Evolutionary conservation across 2,797 vertebrate genomes (phyloP).

Genomic region (Malurus leucopterus): DNA sequence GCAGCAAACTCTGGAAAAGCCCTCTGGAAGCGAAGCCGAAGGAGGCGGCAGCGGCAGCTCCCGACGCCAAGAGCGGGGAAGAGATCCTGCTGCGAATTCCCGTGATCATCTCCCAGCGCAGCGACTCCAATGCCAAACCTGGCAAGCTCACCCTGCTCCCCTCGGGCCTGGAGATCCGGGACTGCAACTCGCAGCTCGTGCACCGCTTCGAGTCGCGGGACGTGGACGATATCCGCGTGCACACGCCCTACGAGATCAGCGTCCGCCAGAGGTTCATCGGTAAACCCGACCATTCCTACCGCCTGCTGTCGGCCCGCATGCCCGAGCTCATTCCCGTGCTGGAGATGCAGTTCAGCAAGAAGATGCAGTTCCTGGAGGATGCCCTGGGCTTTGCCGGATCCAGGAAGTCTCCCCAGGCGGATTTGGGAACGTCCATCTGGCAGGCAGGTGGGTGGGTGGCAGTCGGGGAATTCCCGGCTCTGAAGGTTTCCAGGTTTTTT

Average conservation of each 20-base stretch:
- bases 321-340: conserved; percentile 80
- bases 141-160: conserved; percentile 80
- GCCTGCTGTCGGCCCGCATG: conserved; percentile 88
- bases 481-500: neutral
- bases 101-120: conserved; percentile 77
- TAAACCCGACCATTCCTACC: conserved; percentile 82
- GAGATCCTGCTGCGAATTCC: conserved; percentile 81
- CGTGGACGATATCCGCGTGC: conserved; percentile 86
- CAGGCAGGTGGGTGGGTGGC: conserved; percentile 78
- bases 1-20: conserved; percentile 82
- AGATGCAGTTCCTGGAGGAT: conserved; percentile 80
- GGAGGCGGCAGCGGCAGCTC: neutral
- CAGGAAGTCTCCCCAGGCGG: conserved; percentile 66
- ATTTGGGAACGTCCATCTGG: conserved; percentile 66
- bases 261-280: conserved; percentile 89
- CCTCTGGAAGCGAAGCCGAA: conserved; percentile 66
- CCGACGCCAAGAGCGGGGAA: conserved; percentile 54
- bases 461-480: accelerated
- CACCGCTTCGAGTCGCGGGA: conserved; percentile 84
- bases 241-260: conserved; percentile 85
- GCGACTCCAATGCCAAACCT: conserved; percentile 76
- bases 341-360: conserved; percentile 85
- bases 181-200: conserved; percentile 73
- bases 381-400: conserved; percentile 70
- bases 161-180: conserved; percentile 84